phyloP scores from a whole-genome alignment of 1,140 invertebrate genomes.

The Drosophila littoralis region DNA sequence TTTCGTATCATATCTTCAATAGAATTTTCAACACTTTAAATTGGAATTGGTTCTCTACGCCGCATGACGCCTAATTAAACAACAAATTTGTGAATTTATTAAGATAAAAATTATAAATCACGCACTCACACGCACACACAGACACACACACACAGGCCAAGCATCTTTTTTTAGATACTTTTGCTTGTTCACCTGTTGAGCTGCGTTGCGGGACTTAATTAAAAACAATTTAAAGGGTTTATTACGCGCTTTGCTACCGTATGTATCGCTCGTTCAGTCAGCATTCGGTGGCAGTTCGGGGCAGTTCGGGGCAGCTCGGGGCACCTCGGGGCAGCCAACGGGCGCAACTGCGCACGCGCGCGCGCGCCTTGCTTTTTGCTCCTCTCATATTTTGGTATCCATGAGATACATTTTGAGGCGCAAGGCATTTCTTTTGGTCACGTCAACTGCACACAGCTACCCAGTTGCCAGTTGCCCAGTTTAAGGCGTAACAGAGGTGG shows the following conservation, averaged over 20 bases:
- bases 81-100: slow-evolving; percentile 35
- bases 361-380: neutral
- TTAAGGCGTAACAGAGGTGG: slow-evolving; percentile 75
- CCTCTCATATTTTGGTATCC: slow-evolving; percentile 74
- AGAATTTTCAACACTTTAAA: slow-evolving; percentile 57
- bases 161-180: slow-evolving; percentile 17
- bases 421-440: slow-evolving; percentile 72
- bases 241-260: slow-evolving; percentile 80
- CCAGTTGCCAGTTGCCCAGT: slow-evolving; percentile 45
- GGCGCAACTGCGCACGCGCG: slow-evolving; percentile 42
- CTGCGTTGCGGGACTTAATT: slow-evolving; percentile 68
- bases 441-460: slow-evolving; percentile 58
- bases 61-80: slow-evolving; percentile 24
- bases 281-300: slow-evolving; percentile 1
- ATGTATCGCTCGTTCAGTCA: slow-evolving; percentile 35
- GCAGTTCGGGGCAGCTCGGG: slow-evolving; percentile 3
- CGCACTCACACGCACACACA: slow-evolving; percentile 1
- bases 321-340: slow-evolving; percentile 3
- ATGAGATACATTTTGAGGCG: slow-evolving; percentile 70
- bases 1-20: slow-evolving; percentile 42
- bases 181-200: slow-evolving; percentile 56
- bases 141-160: neutral
- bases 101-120: slow-evolving; percentile 31
- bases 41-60: slow-evolving; percentile 9
- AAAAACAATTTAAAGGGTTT: slow-evolving; percentile 84